phyloP scores from a whole-genome alignment of 2,797 vertebrate species.

The Syngnathus acus region DNA sequence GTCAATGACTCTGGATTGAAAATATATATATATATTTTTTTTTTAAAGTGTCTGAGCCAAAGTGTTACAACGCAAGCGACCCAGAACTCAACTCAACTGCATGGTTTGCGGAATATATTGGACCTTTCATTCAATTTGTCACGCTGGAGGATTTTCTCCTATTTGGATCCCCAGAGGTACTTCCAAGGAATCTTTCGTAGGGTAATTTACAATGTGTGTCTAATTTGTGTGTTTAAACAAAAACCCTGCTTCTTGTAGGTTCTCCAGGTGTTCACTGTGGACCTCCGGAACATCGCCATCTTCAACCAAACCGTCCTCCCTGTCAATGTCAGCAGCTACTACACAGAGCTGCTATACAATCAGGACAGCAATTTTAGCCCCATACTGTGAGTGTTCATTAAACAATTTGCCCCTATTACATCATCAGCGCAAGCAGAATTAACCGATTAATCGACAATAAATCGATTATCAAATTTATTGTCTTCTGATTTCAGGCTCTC shows the following conservation, averaged over 20 bases:
- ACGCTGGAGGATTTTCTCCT: conserved; percentile 45
- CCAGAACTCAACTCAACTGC: conserved; percentile 66
- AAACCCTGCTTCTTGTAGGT: conserved; percentile 20
- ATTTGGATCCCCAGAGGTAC: conserved; percentile 57
- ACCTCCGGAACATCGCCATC: conserved; percentile 60
- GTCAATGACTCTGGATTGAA: too few species aligned
- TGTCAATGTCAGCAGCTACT: conserved; percentile 48
- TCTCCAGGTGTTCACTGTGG: conserved; percentile 56
- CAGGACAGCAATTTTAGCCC: conserved; percentile 60
- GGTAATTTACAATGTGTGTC: background rate
- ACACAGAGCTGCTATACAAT: conserved; percentile 53
- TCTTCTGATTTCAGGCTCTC: too few species aligned
- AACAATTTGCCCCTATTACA: too few species aligned
- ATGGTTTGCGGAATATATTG: conserved; percentile 71
- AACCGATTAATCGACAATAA: too few species aligned
- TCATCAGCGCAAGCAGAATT: too few species aligned
- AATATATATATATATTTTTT: too few species aligned
- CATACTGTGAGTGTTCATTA: conserved; percentile 49
- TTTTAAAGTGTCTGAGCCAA: conserved; percentile 26
- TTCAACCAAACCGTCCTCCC: conserved; percentile 37
- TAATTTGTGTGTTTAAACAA: background rate
- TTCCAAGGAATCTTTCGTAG: background rate
- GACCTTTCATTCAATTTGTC: conserved; percentile 56
- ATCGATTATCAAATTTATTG: too few species aligned
- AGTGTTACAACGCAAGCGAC: conserved; percentile 52